These are phyloP conservation scores for Leucosticte australis DNA, from an alignment of 2,113 vertebrate genomes.

Conservation along the genomic window DNA sequence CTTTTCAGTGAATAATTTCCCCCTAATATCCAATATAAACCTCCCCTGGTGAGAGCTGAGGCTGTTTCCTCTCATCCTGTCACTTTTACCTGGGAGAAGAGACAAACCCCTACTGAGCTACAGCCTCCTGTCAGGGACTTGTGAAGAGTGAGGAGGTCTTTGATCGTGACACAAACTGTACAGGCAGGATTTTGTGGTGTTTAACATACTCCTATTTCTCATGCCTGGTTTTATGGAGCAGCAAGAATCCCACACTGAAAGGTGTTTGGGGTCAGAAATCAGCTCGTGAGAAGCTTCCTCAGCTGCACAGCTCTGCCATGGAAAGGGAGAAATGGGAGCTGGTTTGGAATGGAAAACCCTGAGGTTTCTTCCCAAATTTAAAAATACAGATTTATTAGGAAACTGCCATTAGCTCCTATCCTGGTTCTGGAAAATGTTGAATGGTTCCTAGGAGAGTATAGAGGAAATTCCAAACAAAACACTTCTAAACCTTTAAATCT, in stretches of 20 bases:
- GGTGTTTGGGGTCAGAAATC: not conserved
- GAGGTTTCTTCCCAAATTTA: not conserved
- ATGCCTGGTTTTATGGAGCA: not conserved
- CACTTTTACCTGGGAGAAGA: not conserved
- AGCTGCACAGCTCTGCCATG: not conserved
- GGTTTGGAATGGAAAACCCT: not conserved
- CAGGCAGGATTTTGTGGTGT: not conserved
- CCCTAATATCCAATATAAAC: not conserved
- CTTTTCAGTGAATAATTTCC: not conserved
- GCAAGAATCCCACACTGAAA: not conserved
- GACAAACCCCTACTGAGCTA: not conserved
- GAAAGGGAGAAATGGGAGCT: not conserved
- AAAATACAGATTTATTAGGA: not conserved
- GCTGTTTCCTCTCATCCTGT: not conserved
- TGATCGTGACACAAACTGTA: not conserved
- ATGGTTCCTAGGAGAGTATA: not conserved
- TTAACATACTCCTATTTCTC: not conserved
- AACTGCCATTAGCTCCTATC: not conserved
- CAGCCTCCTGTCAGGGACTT: not conserved
- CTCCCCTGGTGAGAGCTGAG: not conserved
- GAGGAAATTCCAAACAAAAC: not conserved
- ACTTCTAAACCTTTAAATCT: constrained; percentile 1
- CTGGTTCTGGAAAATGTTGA: not conserved
- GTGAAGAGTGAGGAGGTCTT: not conserved
- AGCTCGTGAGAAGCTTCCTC: not conserved